Conservation (phyloP, 2,113 vertebrate species). For the Sardina pilchardus region DNA sequence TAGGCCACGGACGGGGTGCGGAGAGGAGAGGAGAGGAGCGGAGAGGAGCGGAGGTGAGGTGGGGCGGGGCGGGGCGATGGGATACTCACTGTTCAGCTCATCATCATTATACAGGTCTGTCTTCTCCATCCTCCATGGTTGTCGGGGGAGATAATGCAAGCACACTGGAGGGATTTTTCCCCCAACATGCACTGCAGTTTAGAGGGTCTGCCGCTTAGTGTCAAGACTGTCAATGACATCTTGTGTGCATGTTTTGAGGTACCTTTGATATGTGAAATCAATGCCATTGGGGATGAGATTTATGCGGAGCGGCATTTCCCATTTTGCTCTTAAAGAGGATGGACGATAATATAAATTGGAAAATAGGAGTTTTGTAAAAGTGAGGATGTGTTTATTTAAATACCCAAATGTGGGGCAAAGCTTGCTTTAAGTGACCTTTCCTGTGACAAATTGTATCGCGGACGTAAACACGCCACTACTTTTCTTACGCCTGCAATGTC, state of each 20-base stretch:
- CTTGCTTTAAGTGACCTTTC: constrained; percentile 60
- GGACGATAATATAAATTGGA: constrained; percentile 64
- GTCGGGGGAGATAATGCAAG: constrained; percentile 60
- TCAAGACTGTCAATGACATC: constrained; percentile 73
- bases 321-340: constrained; percentile 65
- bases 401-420: constrained; percentile 58
- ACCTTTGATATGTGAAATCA: constrained; percentile 66
- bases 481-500: not conserved
- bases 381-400: constrained; percentile 9
- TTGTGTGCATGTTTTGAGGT: constrained; percentile 61
- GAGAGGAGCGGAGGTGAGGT: not conserved
- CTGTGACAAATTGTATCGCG: constrained; percentile 58
- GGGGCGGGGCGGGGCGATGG: not conserved
- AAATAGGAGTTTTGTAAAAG: not conserved
- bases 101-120: constrained; percentile 57
- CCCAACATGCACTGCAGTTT: constrained; percentile 51
- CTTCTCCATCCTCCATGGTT: constrained; percentile 51
- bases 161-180: constrained; percentile 45
- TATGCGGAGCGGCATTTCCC: constrained; percentile 58
- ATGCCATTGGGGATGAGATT: constrained; percentile 62
- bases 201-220: constrained; percentile 61
- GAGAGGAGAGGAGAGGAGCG: not conserved
- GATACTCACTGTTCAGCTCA: constrained; percentile 10
- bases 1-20: not conserved
- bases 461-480: constrained; percentile 7